A percentile compares a stretch with the other conserved stretches of the same genome.
Evolutionary conservation across 2,888 invertebrate genomes (phyloP).

Genomic region (Drosophila lutescens): DNA sequence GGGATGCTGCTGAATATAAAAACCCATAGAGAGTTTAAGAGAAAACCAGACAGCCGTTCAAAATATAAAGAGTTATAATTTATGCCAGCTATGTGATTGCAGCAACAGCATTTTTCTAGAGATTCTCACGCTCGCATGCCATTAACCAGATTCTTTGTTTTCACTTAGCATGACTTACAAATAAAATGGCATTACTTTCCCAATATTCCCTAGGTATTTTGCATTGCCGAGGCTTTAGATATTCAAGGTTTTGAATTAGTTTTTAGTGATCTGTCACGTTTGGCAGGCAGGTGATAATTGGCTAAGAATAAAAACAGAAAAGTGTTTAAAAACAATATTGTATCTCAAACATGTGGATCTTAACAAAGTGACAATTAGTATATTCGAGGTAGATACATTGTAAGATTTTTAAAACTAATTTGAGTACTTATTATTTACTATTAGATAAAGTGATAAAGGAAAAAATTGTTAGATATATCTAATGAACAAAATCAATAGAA

Average conservation of each 20-base stretch:
- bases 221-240: constrained; percentile 6
- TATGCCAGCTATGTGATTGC: constrained; percentile 1
- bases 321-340: constrained; percentile 18
- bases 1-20: constrained; percentile 27
- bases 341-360: background rate
- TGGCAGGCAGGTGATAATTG: constrained; percentile 25
- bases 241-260: constrained; percentile 24
- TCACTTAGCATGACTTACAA: constrained; percentile 5
- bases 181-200: constrained; percentile 17
- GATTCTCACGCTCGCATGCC: constrained; percentile 18
- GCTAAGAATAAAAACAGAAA: constrained; percentile 7
- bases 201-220: background rate
- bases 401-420: background rate
- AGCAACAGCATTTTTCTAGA: background rate
- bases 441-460: too few relatives aligned
- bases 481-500: too few relatives aligned
- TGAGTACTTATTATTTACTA: too few relatives aligned
- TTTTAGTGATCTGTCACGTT: constrained; percentile 30
- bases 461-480: background rate
- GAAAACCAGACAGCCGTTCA: background rate
- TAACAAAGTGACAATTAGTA: background rate
- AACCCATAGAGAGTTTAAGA: background rate
- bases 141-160: constrained; percentile 38
- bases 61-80: constrained; percentile 8
- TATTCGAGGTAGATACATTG: background rate